Evolutionary conservation across 1,140 invertebrate species (phyloP), one percentile per base, ranked within the genome.

Genomic region (Panagrolaimus sp.): DNA sequence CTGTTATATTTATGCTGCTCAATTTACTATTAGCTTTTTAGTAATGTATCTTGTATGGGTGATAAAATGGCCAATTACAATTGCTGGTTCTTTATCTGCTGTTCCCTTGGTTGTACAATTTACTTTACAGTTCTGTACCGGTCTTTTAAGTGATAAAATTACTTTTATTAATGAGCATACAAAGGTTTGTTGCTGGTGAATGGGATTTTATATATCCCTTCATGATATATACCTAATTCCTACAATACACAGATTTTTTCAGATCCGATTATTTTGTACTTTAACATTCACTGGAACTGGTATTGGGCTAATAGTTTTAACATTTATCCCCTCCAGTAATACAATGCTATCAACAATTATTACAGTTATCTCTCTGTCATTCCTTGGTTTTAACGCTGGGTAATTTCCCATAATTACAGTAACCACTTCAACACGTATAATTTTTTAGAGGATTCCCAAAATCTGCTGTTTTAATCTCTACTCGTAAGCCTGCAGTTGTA

Each of bases 111-210:
- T 57, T 13, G n/a, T 27, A 11, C 51, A 57, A 57, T 57, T 57
- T 57, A 16, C 27, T 11, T 25, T 57, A 11, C 51, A 57, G 4
- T 57, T 57, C 20, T 11, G 20, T 27, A 57, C 51, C 8, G 51
- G 51, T 57, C 20, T 57, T 57, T 57, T 20, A 20, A n/a, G 13
- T 57, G 51, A 57, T 57, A 57, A 57, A 57, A 57, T 57, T 23
- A 57, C 9, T 5, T 57, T 57, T 23, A 2, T 57, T 5, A 57
- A 27, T 27, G 51, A 57, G 27, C 51, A 57, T 57, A 57, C 51
- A 23, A 57, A 57, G n/a, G 51, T 57, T 27, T 25, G 8, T 20
- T 38, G 31, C 7, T 38, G 31, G 2, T 4, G 7, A 7, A 38
- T 38, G 7, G 31, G 31, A 38, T 38, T 38, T 38, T 7, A 38